Base-by-base conservation (phyloP, 2,113 vertebrate genomes). In the Vulpes vulpes region DNA sequence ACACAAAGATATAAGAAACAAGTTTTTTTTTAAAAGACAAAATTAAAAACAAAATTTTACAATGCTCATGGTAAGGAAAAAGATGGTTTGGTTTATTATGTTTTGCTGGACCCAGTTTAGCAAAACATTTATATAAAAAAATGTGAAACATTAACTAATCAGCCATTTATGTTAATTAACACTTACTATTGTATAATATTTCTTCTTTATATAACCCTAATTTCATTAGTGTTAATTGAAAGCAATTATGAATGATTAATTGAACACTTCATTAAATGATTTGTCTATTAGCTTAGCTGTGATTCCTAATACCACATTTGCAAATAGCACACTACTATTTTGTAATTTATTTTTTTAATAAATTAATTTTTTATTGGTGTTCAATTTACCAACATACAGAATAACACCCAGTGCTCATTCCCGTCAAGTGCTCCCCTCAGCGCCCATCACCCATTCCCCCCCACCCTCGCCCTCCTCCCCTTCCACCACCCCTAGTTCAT, bases 181-280 rank as follows among this genome's bases (percentile, higher is more conserved):
- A 89, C 14, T 64, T 80, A 89, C 59, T 89, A 27, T 32, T 65
- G 3, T 35, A 27, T 94, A 90, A 91, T 80, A 65, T 69, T 92
- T 69, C 57, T 73, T 86, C 69, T 69, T 32, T 79, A 73, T 89
- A 11, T 30, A 65, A 43, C 2, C 11, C 12, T 85, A 53, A 93
- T 93, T 85, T 59, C n/a, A 74, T 81, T 81, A 67, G 22, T 67
- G 35, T 19, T 92, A 89, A 84, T 53, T 92, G 51, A 30, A 71
- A 83, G 15, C 74, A 94, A 82, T 91, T 91, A 85, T 57, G 57
- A 80, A 62, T 96, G 30, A 92, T 89, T 89, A 73, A 87, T n/a
- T 89, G 59, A 85, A 65, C 0, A 60, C 32, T 92, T 89, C 8
- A 73, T 67, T 64, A 89, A 93, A 64, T 64, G 20, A 76, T 80